phyloP scores from a whole-genome alignment of 2,797 vertebrate species.

The Gallinago solitaria region DNA sequence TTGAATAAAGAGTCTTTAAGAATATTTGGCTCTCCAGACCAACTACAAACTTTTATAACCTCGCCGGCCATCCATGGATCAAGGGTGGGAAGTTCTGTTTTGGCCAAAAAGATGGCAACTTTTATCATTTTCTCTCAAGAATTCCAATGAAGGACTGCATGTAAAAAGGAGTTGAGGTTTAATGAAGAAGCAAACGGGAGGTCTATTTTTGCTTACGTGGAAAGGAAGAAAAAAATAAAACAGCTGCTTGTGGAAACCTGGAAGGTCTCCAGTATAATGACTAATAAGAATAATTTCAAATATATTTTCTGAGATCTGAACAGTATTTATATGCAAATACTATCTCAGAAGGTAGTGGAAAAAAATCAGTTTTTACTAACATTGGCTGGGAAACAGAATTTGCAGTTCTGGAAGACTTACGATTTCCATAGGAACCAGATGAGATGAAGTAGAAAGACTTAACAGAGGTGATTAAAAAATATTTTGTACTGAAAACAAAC shows the following conservation, averaged over 20 bases:
- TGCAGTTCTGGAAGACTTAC: constrained; percentile 44
- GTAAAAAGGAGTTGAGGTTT: background rate
- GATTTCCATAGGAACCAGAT: constrained; percentile 41
- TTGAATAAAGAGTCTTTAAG: constrained; percentile 10
- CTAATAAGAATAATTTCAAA: constrained; percentile 34
- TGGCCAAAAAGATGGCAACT: background rate
- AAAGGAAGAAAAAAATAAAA: background rate
- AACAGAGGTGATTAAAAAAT: constrained; percentile 54
- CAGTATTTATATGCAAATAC: constrained; percentile 24
- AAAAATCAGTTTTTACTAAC: constrained; percentile 5
- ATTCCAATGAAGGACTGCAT: background rate
- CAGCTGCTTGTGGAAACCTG: background rate
- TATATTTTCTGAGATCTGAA: constrained; percentile 30
- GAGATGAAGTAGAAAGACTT: constrained; percentile 50
- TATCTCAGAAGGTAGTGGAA: constrained; percentile 29
- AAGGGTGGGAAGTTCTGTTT: background rate
- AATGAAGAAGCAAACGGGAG: background rate
- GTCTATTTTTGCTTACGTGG: background rate
- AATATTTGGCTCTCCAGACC: background rate
- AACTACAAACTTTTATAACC: background rate
- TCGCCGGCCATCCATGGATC: background rate
- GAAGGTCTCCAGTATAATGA: constrained; percentile 34
- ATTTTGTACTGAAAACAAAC: constrained; percentile 41
- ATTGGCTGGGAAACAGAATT: constrained; percentile 22
- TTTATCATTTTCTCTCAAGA: background rate